Evolutionary conservation across 2,888 invertebrate species (phyloP).

Genomic region (Brachynemurus nebulosus): DNA sequence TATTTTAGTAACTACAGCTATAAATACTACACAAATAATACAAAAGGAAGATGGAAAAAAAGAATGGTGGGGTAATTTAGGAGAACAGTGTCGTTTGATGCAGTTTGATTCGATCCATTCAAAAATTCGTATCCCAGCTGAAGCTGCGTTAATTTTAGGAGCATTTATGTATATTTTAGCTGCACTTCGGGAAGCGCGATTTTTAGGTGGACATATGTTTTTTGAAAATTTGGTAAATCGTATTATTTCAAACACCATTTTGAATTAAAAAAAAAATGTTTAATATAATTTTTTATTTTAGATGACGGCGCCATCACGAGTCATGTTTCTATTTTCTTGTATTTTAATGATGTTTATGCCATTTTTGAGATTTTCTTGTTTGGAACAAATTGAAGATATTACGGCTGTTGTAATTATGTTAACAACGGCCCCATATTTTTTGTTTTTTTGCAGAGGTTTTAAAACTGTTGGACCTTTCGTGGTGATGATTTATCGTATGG

Average conservation of each 20-base stretch:
- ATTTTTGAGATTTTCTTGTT: slow-evolving; percentile 69
- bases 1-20: not conserved
- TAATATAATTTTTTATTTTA: slow-evolving; percentile 26
- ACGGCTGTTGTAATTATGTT: slow-evolving; percentile 88
- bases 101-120: slow-evolving; percentile 43
- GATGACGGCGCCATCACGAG: slow-evolving; percentile 80
- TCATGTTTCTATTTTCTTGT: slow-evolving; percentile 91
- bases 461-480: slow-evolving; percentile 98
- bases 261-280: not conserved
- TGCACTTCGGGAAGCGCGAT: slow-evolving; percentile 75
- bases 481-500: slow-evolving; percentile 99
- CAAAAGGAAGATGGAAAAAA: not conserved
- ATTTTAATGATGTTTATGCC: slow-evolving; percentile 76
- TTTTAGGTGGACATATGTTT: slow-evolving; percentile 87
- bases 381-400: slow-evolving; percentile 78
- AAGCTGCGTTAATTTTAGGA: slow-evolving; percentile 66
- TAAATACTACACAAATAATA: not conserved
- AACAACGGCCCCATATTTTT: slow-evolving; percentile 89
- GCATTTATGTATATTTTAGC: slow-evolving; percentile 73
- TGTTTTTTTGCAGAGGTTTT: slow-evolving; percentile 97
- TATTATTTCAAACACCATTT: no score
- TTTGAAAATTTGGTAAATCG: slow-evolving; percentile 75
- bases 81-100: slow-evolving; percentile 57
- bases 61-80: slow-evolving; percentile 54
- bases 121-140: slow-evolving; percentile 59